phyloP scores from a whole-genome alignment of 92 coral and sea anemone genomes.

The Nematostella vectensis region DNA sequence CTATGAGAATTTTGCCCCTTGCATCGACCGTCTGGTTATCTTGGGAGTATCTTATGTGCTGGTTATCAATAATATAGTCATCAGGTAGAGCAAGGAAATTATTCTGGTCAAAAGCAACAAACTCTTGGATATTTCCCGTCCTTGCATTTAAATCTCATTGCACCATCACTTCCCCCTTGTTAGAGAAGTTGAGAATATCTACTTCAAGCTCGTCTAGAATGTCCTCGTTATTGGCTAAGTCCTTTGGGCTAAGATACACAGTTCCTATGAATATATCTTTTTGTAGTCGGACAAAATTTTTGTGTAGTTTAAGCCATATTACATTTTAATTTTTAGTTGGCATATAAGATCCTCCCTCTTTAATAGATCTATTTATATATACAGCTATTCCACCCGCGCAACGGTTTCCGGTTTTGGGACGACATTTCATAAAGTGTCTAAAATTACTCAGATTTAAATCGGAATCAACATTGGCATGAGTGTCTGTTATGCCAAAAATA shows the following conservation, averaged over 20 bases:
- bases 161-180: no score
- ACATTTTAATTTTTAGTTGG: conserved; percentile 14
- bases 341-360: conserved; percentile 8
- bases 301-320: conserved; percentile 8
- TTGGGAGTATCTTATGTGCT: no score
- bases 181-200: no score
- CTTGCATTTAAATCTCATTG: no score
- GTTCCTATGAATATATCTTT: conserved; percentile 9
- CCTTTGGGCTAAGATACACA: conserved; percentile 6
- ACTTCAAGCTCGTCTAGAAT: no score
- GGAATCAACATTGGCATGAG: conserved; percentile 4
- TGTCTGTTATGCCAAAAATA: not conserved
- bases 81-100: no score
- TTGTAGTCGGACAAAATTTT: not conserved
- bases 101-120: no score
- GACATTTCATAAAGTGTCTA: conserved; percentile 10
- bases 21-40: no score
- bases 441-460: conserved; percentile 1
- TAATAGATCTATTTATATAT: conserved; percentile 4
- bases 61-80: no score
- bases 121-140: no score
- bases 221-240: no score
- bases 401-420: conserved; percentile 7
- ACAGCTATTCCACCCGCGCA: conserved; percentile 5
- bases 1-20: no score